Evolutionary conservation across 2,888 invertebrate species (phyloP).

Genomic region (Nomada ferruginata): DNA sequence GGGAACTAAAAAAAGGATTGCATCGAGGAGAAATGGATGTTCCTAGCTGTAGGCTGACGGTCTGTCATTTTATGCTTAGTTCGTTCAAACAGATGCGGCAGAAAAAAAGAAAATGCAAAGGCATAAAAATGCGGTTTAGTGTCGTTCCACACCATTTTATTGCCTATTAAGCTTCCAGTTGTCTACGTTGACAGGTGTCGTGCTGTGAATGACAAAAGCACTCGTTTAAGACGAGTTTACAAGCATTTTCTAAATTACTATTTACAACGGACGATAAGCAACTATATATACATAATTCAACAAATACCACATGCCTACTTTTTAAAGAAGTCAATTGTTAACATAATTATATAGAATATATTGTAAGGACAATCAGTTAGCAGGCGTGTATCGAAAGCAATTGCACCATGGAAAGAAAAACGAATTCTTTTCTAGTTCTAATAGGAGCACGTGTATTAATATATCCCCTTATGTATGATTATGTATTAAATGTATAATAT

Average conservation of each 20-base stretch:
- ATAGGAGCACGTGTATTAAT: no score
- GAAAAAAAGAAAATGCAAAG: not conserved
- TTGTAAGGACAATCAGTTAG: no score
- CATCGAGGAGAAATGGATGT: not conserved
- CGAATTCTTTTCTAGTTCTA: no score
- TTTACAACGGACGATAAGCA: not conserved
- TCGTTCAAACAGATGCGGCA: not conserved
- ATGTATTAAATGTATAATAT: no score
- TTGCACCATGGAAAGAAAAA: no score
- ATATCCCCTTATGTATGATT: no score
- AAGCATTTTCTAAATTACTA: not conserved
- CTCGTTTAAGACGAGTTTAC: not conserved
- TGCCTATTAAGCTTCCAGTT: conserved; percentile 7
- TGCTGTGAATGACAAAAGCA: conserved; percentile 7
- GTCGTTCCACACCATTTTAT: not conserved
- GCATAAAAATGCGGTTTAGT: conserved; percentile 8
- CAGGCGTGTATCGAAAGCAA: no score
- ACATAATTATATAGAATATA: no score
- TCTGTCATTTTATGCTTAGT: not conserved
- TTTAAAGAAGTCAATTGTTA: no score
- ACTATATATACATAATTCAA: not conserved
- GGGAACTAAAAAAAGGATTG: not conserved
- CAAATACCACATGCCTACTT: no score
- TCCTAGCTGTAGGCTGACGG: not conserved
- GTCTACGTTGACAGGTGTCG: not conserved